A percentile compares a stretch with the other conserved stretches of the same genome.
Evolutionary conservation across 2,888 invertebrate species (phyloP).

Genomic region (Hylaea fasciaria): DNA sequence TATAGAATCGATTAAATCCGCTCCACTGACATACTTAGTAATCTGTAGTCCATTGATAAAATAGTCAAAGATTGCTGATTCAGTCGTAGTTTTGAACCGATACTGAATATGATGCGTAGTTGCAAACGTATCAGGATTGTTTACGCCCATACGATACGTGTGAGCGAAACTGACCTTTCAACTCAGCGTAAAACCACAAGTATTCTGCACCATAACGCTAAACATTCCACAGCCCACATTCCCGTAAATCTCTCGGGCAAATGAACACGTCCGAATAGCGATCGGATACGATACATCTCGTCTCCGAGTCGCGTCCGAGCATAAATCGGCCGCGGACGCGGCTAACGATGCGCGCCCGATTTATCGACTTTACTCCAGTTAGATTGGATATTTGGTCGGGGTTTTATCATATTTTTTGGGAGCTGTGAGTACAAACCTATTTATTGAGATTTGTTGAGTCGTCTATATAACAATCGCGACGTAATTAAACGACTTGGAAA

Average conservation of each 20-base stretch:
- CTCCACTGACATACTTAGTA: too few relatives aligned
- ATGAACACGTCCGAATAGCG: slow-evolving; percentile 69
- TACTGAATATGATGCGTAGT: too few relatives aligned
- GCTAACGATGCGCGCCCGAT: slow-evolving; percentile 63
- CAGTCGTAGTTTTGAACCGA: too few relatives aligned
- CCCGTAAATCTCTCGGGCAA: slow-evolving; percentile 64
- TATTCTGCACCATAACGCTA: slow-evolving; percentile 20
- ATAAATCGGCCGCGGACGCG: slow-evolving; percentile 67
- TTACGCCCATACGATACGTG: not conserved
- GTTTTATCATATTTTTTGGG: slow-evolving; percentile 36
- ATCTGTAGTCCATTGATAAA: too few relatives aligned
- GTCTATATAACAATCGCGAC: not conserved
- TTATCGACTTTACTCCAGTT: slow-evolving; percentile 48
- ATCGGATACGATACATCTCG: slow-evolving; percentile 74
- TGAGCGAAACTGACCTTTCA: not conserved
- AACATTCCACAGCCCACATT: slow-evolving; percentile 38
- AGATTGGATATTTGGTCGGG: slow-evolving; percentile 28
- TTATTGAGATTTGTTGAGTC: not conserved
- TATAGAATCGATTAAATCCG: too few relatives aligned
- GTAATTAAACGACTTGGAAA: too few relatives aligned
- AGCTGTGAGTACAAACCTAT: slow-evolving; percentile 21
- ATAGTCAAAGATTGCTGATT: too few relatives aligned
- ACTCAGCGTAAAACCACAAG: not conserved
- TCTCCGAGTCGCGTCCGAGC: slow-evolving; percentile 56
- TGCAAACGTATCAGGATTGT: too few relatives aligned